These are phyloP conservation scores for Periophthalmus magnuspinnatus DNA, from an alignment of 2,797 vertebrate genomes.

Conservation along the genomic window DNA sequence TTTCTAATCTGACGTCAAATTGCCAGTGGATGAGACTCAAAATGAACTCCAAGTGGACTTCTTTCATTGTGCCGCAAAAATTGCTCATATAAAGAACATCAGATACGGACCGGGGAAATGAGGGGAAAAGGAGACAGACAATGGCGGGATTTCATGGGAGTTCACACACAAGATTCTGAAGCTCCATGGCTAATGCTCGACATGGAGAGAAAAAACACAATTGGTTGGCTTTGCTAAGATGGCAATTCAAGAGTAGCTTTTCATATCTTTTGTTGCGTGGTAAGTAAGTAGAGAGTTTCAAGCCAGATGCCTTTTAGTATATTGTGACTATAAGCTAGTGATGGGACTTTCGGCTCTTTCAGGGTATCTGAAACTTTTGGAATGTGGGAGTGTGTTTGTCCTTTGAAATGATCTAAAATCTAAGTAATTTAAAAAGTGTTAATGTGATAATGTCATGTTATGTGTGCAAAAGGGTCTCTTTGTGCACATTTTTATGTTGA, in stretches of 20 bases:
- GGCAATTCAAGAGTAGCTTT: background rate
- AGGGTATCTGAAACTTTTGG: no score
- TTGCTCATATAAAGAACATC: constrained; percentile 24
- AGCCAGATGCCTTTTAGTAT: background rate
- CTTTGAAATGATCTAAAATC: no score
- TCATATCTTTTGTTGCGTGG: background rate
- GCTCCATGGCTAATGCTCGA: background rate
- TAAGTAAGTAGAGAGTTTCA: background rate
- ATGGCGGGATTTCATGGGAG: constrained; percentile 24
- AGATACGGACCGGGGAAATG: constrained; percentile 24
- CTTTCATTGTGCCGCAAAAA: constrained; percentile 30
- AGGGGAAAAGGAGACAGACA: constrained; percentile 26
- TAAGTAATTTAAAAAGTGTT: no score
- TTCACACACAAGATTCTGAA: background rate
- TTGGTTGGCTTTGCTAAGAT: background rate
- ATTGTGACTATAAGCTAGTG: background rate
- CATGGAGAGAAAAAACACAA: background rate
- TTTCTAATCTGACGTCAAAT: constrained; percentile 19
- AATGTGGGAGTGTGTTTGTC: no score
- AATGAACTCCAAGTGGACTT: constrained; percentile 22
- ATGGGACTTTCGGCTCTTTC: no score
- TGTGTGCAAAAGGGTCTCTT: no score
- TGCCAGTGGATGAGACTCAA: constrained; percentile 24
- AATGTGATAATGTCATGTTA: no score
- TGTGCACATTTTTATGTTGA: no score